These are phyloP conservation scores for Paramisgurnus dabryanus DNA, from an alignment of 2,113 vertebrate genomes.

Conservation along the genomic window DNA sequence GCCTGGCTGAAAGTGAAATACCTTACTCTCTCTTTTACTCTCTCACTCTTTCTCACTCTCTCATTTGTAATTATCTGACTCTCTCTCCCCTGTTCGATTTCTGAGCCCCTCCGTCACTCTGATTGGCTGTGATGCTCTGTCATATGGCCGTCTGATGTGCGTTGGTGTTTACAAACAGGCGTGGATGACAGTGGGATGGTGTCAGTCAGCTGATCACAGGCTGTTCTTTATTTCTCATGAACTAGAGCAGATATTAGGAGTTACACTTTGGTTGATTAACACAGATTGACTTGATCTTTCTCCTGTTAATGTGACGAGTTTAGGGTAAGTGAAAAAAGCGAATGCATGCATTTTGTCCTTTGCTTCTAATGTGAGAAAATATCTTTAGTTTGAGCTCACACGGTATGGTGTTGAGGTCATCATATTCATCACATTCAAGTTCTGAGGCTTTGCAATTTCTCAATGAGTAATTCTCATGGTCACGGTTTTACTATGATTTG, in stretches of 20 bases:
- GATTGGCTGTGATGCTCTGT: conserved; percentile 39
- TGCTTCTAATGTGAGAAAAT: neutral
- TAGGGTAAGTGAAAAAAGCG: conserved; percentile 7
- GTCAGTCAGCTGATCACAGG: conserved; percentile 34
- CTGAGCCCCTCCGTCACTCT: conserved; percentile 12
- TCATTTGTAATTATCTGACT: conserved; percentile 12
- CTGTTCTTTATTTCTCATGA: conserved; percentile 10
- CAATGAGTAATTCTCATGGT: conserved; percentile 32
- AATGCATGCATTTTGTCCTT: neutral
- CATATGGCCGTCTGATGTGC: conserved; percentile 40
- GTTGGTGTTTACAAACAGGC: conserved; percentile 47
- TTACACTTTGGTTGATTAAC: neutral
- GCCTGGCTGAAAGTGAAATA: neutral
- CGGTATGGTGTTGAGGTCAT: neutral
- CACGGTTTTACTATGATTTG: conserved; percentile 17
- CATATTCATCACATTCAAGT: conserved; percentile 30
- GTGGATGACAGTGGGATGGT: conserved; percentile 30
- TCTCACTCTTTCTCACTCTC: conserved; percentile 27
- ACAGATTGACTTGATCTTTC: neutral
- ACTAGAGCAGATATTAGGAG: neutral
- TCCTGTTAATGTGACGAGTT: conserved; percentile 1
- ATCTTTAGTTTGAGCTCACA: neutral
- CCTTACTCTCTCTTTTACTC: neutral
- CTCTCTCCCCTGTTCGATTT: neutral
- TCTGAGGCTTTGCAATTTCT: conserved; percentile 29